Evolutionary conservation across 2,888 invertebrate species (phyloP).

Genomic region (Phortica magna): DNA sequence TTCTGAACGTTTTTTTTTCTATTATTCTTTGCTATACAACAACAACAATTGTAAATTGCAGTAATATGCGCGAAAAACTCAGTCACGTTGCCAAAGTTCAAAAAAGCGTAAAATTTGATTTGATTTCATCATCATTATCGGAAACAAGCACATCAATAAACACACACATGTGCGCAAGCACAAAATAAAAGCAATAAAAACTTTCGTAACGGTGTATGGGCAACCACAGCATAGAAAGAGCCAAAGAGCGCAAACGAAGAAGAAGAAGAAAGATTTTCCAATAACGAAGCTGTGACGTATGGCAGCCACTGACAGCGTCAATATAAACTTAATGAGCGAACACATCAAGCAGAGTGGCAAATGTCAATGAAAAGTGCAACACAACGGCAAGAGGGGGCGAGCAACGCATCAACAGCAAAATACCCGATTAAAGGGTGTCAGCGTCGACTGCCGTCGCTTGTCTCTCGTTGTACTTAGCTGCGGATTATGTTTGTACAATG

Average conservation of each 20-base stretch:
- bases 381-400: too few relatives aligned
- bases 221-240: neutral
- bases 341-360: too few relatives aligned
- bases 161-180: neutral
- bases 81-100: conserved; percentile 29
- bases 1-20: too few relatives aligned
- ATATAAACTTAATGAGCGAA: conserved; percentile 4
- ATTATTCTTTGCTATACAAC: too few relatives aligned
- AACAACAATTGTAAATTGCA: too few relatives aligned
- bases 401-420: too few relatives aligned
- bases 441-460: too few relatives aligned
- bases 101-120: conserved; percentile 22
- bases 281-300: neutral
- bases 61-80: neutral
- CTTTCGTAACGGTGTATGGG: neutral
- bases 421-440: too few relatives aligned
- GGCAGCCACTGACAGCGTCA: conserved; percentile 20
- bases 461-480: too few relatives aligned
- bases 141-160: neutral
- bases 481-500: too few relatives aligned
- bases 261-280: neutral
- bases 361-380: too few relatives aligned
- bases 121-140: conserved; percentile 25
- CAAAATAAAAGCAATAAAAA: neutral
- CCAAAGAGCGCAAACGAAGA: neutral